Conservation (phyloP, 2,797 vertebrate genomes). For the Acanthurus lineatus region DNA sequence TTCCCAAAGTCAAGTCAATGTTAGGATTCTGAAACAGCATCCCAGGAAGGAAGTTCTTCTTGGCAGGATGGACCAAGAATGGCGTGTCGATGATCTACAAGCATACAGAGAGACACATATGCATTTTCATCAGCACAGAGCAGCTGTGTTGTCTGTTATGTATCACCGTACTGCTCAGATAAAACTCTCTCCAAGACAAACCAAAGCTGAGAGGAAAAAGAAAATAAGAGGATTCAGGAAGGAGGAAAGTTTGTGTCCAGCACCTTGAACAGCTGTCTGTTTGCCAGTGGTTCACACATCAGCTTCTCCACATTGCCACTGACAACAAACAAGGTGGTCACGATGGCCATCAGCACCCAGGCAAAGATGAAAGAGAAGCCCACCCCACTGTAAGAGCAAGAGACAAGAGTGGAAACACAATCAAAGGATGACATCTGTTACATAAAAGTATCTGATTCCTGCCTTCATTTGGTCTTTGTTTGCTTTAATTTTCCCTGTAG, state of each 20-base stretch:
- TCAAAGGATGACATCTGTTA: background rate
- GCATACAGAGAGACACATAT: constrained; percentile 35
- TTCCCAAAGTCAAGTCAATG: constrained; percentile 92
- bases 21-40: constrained; percentile 90
- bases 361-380: constrained; percentile 94
- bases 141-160: constrained; percentile 18
- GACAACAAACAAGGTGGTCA: constrained; percentile 88
- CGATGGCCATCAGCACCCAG: constrained; percentile 93
- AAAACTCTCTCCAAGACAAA: constrained; percentile 24
- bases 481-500: background rate
- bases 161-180: constrained; percentile 1
- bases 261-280: constrained; percentile 92
- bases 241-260: constrained; percentile 22
- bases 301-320: constrained; percentile 95
- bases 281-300: constrained; percentile 93
- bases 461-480: background rate
- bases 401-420: constrained; percentile 14
- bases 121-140: constrained; percentile 36
- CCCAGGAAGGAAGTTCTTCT: constrained; percentile 93
- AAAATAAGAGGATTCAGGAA: background rate
- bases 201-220: background rate
- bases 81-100: constrained; percentile 95
- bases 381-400: constrained; percentile 87
- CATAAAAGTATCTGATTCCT: background rate
- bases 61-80: constrained; percentile 89